Evolutionary conservation across 2,113 vertebrate genomes (phyloP), one percentile per base, ranked within the genome.

Genomic region (Holacanthus passer): DNA sequence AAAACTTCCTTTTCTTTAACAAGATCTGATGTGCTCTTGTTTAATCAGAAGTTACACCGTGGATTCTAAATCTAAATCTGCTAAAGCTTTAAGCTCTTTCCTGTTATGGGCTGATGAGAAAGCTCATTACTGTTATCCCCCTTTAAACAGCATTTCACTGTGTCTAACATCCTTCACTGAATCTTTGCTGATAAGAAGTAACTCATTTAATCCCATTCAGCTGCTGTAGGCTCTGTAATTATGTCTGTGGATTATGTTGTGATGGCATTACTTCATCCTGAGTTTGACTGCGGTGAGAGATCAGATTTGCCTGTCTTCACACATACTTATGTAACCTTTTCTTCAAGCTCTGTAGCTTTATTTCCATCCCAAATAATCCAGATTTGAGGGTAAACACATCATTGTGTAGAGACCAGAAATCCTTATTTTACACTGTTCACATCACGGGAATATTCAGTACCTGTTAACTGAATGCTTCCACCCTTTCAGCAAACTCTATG

Each of bases 381-480:
- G 37, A 78, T 2, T 50, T 29, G 29, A 66, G 50, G 13, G 24
- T 72, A 66, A 90, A 87, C 77, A 76, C 52, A 12, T 56, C 29
- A 70, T 19, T 76, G 67, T 53, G 70, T 48, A 10, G 37, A 24
- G 74, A 48, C 19, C 55, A 56, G 35, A 73, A 19, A 29, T 55
- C 43, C 50, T 52, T 77, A 60, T 58, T 73, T 71, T 17, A 77
- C 35, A 24, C 50, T 65, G 74, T 48, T 75, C 50, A 63, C 65
- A 48, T 12, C 16, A 27, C 59, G 65, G 32, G 41, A 63, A 68
- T 64, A 64, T 70, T 50, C 69, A 62, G 71, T 59, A 43, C 62
- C 64, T 82, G 63, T 81, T 88, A 72, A 86, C 71, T 24, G 64
- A 89, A 88, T 0, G 29, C 78, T 86, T 84, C 83, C 77, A 88